Conservation (phyloP, 2,113 vertebrate genomes). For the Acanthisitta chloris region DNA sequence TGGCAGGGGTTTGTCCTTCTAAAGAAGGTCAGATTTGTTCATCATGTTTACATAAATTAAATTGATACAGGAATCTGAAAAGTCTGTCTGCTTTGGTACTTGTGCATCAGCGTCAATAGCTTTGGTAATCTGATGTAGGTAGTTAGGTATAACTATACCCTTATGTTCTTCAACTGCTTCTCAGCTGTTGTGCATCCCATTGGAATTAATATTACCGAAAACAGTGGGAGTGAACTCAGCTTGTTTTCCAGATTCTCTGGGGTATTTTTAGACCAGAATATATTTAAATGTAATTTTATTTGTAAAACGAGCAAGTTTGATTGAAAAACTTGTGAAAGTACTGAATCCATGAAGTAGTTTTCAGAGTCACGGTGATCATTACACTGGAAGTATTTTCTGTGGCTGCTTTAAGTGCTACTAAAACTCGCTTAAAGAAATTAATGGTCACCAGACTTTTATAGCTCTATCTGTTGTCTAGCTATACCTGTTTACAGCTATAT, state of each 20-base stretch:
- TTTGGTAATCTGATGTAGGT: not conserved
- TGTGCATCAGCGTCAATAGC: not conserved
- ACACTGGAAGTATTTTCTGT: not conserved
- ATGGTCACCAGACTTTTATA: not conserved
- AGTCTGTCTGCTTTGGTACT: not conserved
- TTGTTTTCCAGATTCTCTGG: not conserved
- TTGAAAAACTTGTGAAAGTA: not conserved
- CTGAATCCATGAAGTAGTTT: not conserved
- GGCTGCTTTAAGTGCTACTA: not conserved
- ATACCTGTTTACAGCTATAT: not conserved
- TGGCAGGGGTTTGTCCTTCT: not conserved
- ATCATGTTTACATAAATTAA: not conserved
- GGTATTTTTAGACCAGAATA: not conserved
- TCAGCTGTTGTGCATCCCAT: not conserved
- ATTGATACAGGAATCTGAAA: not conserved
- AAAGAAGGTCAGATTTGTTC: not conserved
- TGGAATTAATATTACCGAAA: not conserved
- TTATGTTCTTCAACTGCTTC: not conserved
- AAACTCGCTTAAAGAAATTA: not conserved
- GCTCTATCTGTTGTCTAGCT: not conserved
- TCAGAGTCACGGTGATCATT: not conserved
- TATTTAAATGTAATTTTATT: not conserved
- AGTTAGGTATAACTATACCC: not conserved
- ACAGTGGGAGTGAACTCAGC: not conserved
- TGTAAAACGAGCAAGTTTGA: not conserved